Evolutionary conservation across 1,140 invertebrate genomes (phyloP), one percentile per base, ranked within the genome.

Genomic region (Ylistrum balloti): DNA sequence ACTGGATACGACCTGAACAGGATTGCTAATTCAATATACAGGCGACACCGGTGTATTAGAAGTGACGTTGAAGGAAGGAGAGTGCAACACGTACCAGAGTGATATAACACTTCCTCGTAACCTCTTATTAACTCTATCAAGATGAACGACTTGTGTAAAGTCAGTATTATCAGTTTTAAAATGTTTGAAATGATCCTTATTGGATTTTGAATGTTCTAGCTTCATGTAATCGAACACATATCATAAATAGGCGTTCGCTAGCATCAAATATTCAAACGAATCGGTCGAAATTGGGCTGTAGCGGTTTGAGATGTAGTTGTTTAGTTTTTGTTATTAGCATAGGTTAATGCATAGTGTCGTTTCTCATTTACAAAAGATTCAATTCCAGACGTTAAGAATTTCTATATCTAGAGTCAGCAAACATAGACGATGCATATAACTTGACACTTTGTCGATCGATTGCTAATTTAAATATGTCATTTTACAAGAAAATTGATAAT

Each of bases 391-490:
- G 22, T 28, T 74, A 28, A 28, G 17, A 74, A 28, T 74, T 74
- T 17, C 28, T n/a, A 74, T 74, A 28, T 11, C 56, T 28, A 3
- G 56, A 28, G 22, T n/a, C 22, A 74, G n/a, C 56, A 74, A 74
- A 28, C 11, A n/a, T 17, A 2, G 56, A 74, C 28, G 56, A 74
- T 74, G 22, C 56, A 74, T 74, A 74, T 74, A 74, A 74, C 56
- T 74, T 74, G 56, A 74, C 56, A 74, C 56, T 74, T 74, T 74
- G 0, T 74, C 22, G 0, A 74, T 74, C 56, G 56, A 74, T 74
- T 74, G 56, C n/a, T 74, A 74, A 74, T 74, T 74, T 74, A 74
- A 74, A 74, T 74, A 74, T 74, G 56, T 74, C 56, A 74, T 74
- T 74, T 74, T 74, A 1, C 56, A 11, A 74, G 20, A 74, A 74